These are phyloP conservation scores for Coptodon rendalli DNA, from an alignment of 2,113 vertebrate genomes.

Conservation along the genomic window DNA sequence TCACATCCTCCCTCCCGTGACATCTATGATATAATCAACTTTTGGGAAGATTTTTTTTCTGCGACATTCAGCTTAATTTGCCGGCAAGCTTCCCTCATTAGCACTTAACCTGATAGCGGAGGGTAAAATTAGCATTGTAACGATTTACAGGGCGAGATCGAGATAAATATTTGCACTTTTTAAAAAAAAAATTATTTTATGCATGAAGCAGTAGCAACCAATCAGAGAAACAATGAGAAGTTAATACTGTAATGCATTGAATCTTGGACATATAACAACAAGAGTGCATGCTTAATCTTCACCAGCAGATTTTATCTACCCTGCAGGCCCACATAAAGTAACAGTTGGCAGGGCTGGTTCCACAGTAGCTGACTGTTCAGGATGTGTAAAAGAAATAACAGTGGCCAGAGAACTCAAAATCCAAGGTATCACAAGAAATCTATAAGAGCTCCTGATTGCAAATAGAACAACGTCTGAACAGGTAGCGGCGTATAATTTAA, in stretches of 20 bases:
- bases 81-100: not conserved
- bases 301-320: not conserved
- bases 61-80: not conserved
- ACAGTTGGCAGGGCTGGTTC: slow-evolving; percentile 24
- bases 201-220: not conserved
- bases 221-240: not conserved
- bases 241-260: not conserved
- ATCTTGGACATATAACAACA: not conserved
- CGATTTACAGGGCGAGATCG: not conserved
- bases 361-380: slow-evolving; percentile 28
- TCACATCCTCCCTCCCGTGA: not conserved
- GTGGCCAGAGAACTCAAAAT: slow-evolving; percentile 17
- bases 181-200: not conserved
- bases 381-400: slow-evolving; percentile 34
- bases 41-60: not conserved
- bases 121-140: not conserved
- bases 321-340: slow-evolving; percentile 23
- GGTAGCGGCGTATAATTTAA: not conserved
- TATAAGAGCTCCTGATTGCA: not conserved
- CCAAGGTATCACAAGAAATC: slow-evolving; percentile 19
- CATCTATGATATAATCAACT: not conserved
- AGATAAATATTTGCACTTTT: not conserved
- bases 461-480: not conserved
- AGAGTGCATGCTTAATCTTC: not conserved
- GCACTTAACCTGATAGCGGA: not conserved